Conservation (phyloP, 2,113 vertebrate genomes). For the Azemiops feae region DNA sequence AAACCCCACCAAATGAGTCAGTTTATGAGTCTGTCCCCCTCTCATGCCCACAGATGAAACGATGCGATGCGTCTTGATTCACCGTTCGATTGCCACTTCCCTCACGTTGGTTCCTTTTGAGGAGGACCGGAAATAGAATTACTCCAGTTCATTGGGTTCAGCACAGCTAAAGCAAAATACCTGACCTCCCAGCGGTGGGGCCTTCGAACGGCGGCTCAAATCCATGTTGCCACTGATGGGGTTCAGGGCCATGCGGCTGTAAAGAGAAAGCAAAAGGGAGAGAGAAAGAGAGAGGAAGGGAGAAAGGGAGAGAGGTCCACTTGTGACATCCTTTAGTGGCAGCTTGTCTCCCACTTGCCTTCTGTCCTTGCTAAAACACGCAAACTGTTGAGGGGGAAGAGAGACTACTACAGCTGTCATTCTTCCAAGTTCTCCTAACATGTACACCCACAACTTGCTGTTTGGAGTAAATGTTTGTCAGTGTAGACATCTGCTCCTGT, state of each 20-base stretch:
- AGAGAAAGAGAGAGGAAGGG: no score
- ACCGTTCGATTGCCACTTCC: not conserved
- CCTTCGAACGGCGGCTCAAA: not conserved
- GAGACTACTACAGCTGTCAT: not conserved
- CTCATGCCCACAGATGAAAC: not conserved
- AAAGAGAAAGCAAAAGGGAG: not conserved
- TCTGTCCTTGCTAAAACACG: slow-evolving; percentile 12
- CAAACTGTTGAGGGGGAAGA: not conserved
- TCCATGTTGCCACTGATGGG: slow-evolving; percentile 20
- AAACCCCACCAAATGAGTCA: not conserved
- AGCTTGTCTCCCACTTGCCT: not conserved
- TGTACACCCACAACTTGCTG: slow-evolving; percentile 14
- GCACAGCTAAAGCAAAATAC: not conserved
- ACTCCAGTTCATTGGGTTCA: not conserved
- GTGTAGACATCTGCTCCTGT: not conserved
- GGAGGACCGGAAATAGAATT: not conserved
- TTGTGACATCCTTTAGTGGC: not conserved
- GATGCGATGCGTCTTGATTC: not conserved
- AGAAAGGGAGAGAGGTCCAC: not conserved
- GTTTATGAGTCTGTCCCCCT: not conserved
- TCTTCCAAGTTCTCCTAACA: not conserved
- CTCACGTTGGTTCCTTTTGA: not conserved
- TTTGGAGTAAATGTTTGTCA: slow-evolving; percentile 12
- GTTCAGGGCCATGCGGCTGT: slow-evolving; percentile 16
- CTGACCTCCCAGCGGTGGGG: not conserved